These are phyloP conservation scores for Palaemon carinicauda DNA, from an alignment of 1,140 invertebrate species.

Conservation along the genomic window DNA sequence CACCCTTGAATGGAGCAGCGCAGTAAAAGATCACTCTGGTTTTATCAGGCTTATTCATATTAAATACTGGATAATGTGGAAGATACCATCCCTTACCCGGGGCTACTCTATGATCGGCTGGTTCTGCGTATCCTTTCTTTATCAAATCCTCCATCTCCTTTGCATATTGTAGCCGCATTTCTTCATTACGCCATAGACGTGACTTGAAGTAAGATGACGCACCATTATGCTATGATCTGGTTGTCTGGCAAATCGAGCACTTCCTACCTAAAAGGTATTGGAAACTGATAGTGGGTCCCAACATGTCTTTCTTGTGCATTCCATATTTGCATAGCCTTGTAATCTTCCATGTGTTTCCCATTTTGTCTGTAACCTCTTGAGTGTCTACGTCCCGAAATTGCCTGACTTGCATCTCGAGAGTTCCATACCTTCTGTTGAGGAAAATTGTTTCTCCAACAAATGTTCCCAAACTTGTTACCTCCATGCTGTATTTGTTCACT, in stretches of 20 bases:
- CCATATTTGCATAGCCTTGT: neutral
- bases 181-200: no score
- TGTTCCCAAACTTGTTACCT: neutral
- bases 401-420: neutral
- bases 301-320: neutral
- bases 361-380: neutral
- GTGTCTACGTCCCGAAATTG: neutral
- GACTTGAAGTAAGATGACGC: neutral
- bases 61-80: no score
- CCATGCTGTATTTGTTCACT: neutral
- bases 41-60: no score
- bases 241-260: neutral
- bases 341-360: neutral
- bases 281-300: neutral
- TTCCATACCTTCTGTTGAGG: neutral
- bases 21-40: neutral
- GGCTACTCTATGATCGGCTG: neutral
- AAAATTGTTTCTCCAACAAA: neutral
- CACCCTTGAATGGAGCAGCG: neutral
- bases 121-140: neutral
- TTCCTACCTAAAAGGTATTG: slow-evolving; percentile 2
- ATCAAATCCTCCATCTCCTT: neutral
- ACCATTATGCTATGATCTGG: neutral
- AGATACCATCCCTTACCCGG: neutral
- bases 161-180: neutral